Evolutionary conservation across 1,140 invertebrate species (phyloP).

Genomic region (Augochlora pura): DNA sequence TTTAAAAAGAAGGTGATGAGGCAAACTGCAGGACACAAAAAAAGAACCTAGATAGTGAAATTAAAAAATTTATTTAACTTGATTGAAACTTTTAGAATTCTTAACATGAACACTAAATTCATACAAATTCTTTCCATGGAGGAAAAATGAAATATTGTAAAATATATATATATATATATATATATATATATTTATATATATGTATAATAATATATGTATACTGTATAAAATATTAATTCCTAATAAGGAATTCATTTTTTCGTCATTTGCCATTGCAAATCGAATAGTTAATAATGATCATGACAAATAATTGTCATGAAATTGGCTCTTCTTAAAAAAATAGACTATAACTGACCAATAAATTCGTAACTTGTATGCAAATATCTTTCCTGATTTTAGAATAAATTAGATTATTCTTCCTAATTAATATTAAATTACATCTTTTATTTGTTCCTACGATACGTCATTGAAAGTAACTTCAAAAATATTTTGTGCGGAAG

Average conservation of each 20-base stretch:
- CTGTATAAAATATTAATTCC: conserved; percentile 12
- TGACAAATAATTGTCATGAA: not conserved
- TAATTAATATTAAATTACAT: not conserved
- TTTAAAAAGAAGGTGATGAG: conserved; percentile 51
- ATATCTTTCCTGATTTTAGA: not conserved
- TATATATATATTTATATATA: no score
- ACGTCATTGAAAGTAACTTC: conserved; percentile 90
- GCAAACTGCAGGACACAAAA: not conserved
- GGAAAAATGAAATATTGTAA: conserved; percentile 6
- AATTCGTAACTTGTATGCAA: not conserved
- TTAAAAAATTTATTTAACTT: not conserved
- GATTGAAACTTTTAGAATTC: not conserved
- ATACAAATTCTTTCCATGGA: not conserved
- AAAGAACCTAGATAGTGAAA: conserved; percentile 22
- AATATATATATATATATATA: conserved; percentile 9
- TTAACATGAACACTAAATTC: conserved; percentile 15
- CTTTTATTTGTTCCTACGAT: conserved; percentile 83
- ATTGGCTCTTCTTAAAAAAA: not conserved
- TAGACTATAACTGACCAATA: not conserved
- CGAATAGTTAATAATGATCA: not conserved
- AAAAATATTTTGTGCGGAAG: conserved; percentile 92
- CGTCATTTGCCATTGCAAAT: not conserved
- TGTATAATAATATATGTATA: not conserved
- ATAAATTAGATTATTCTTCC: not conserved
- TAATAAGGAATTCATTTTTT: not conserved